Base-by-base conservation (phyloP, 2,888 invertebrate genomes). In the Teleogryllus oceanicus region DNA sequence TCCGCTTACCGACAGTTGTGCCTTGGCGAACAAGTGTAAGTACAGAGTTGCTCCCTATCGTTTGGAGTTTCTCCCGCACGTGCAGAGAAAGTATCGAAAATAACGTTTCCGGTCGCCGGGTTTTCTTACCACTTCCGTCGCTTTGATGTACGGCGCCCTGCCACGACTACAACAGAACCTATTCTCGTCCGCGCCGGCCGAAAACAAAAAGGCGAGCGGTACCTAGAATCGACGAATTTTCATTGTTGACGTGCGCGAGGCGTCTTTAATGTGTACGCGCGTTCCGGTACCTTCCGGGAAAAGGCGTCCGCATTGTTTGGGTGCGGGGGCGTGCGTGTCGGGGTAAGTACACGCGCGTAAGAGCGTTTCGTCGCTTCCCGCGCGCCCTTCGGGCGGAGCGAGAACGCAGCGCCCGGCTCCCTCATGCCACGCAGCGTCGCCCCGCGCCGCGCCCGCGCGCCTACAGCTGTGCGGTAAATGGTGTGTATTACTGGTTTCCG, bases 381-480 rank as follows among this genome's bases (percentile, higher is more conserved):
- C 37, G 37, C 8, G 37, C 37, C 37, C 37, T 37, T 37, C 37
- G 8, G 37, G 37, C 37, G 8, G 37, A 37, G 37, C 37, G 37
- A 37, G 37, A 37, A 37, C 37, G 37, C 37, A 37, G 1, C 8
- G 37, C 37, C 37, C 62, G 62, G 62, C 62, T 12, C 62, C n/a
- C 62, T 62, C 62, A 18, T 11, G 13, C n/a, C 62, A 1, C 16
- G 62, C n/a, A 5, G 16, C 62, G n/a, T 62, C 62, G 16, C 16
- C 62, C n/a, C 62, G 62, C n/a, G 62, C 62, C 37, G 37, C 62
- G 16, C 62, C n/a, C 62, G 62, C n/a, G 62, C 62, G 62, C 62
- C 62, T 62, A 62, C 62, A 62, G 62, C 62, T 62, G 62, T 62
- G 62, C 62, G 62, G 62, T 62, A 62, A 62, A 62, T 62, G 62